Conservation (phyloP, 92 coral and sea anemone genomes). For the Epizoanthus stellaris region DNA sequence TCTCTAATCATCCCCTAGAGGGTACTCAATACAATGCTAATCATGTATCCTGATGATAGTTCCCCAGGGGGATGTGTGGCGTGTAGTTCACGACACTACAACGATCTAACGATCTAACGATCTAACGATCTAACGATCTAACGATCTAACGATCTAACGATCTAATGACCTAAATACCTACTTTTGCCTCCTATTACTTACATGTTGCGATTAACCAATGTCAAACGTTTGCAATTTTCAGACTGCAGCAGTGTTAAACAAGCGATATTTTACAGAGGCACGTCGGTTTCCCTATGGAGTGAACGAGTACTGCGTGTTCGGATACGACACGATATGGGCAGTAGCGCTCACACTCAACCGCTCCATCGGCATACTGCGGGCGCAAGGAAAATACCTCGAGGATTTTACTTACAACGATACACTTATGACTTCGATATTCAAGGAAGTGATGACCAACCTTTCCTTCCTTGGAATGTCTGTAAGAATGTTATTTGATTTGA, state of each 20-base stretch:
- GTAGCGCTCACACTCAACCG: conserved; percentile 59
- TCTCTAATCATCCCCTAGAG: no score
- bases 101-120: no score
- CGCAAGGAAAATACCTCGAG: conserved; percentile 58
- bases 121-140: no score
- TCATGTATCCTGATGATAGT: no score
- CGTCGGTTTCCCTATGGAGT: background rate
- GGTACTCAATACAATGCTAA: no score
- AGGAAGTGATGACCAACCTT: conserved; percentile 29
- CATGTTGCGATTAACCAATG: no score
- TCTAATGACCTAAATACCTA: no score
- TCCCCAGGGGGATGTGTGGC: no score
- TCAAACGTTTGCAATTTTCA: background rate
- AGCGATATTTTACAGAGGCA: conserved; percentile 46
- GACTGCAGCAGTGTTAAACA: conserved; percentile 48
- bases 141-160: no score
- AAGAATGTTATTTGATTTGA: background rate
- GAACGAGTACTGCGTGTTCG: conserved; percentile 68
- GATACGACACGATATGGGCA: conserved; percentile 67
- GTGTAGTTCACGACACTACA: no score
- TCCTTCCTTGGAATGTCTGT: conserved; percentile 65
- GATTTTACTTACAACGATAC: conserved; percentile 46
- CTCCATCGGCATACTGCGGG: conserved; percentile 49
- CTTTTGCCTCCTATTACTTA: no score
- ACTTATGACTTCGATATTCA: conserved; percentile 37